These are phyloP conservation scores for Dysidea cf. avara DNA, from an alignment of 37 sponge, comb jelly and placozoan species.

Conservation along the genomic window DNA sequence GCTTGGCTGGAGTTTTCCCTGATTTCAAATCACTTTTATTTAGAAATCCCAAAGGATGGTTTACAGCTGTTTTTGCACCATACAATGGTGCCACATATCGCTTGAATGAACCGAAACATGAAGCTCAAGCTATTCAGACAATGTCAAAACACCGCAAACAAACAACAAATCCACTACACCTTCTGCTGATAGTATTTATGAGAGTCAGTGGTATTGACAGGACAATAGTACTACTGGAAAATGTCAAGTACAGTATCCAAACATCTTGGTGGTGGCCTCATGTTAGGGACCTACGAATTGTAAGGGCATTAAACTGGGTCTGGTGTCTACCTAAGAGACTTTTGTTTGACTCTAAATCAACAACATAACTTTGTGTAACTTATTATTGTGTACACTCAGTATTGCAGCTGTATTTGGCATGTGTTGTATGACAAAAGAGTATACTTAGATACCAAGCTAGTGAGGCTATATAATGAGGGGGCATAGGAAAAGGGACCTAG, in stretches of 20 bases:
- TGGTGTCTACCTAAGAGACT: constrained; percentile 69
- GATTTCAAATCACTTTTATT: constrained; percentile 69
- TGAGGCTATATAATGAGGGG: too few species aligned
- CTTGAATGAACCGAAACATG: constrained; percentile 59
- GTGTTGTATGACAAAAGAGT: too few species aligned
- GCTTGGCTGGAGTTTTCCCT: constrained; percentile 76
- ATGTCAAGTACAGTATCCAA: constrained; percentile 73
- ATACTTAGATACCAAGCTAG: too few species aligned
- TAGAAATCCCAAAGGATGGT: constrained; percentile 61
- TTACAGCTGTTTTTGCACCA: constrained; percentile 61
- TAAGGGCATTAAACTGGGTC: constrained; percentile 34
- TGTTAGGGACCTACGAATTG: constrained; percentile 17
- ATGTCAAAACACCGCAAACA: constrained; percentile 54
- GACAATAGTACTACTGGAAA: constrained; percentile 47
- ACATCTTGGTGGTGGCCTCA: constrained; percentile 51
- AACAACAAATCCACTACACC: constrained; percentile 59
- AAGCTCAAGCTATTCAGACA: constrained; percentile 42
- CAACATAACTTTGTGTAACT: not conserved
- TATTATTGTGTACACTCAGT: not conserved
- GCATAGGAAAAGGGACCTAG: too few species aligned
- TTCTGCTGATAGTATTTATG: constrained; percentile 69
- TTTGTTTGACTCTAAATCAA: constrained; percentile 40
- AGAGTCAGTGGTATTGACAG: constrained; percentile 66
- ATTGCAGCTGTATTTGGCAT: too few species aligned
- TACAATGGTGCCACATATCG: constrained; percentile 74